These are phyloP conservation scores for Ictalurus furcatus DNA, from an alignment of 2,113 vertebrate genomes.

Conservation along the genomic window DNA sequence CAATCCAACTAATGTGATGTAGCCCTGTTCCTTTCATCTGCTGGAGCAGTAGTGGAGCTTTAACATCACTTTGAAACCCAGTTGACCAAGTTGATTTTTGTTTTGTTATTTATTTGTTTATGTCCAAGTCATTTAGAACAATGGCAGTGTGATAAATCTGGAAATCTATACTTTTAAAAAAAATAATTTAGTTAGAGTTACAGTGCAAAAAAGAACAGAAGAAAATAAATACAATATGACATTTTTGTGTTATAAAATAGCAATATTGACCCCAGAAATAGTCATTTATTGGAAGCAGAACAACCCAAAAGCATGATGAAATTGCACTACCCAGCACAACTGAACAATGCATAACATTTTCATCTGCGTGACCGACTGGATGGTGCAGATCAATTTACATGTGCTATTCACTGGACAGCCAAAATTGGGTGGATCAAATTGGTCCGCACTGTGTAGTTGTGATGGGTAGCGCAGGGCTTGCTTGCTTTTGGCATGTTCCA, in stretches of 20 bases:
- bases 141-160: not conserved
- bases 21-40: conserved; percentile 14
- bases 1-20: not conserved
- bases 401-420: not conserved
- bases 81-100: not conserved
- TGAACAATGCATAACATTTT: not conserved
- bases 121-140: not conserved
- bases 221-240: not conserved
- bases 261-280: not conserved
- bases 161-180: not conserved
- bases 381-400: not conserved
- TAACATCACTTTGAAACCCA: not conserved
- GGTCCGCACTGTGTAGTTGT: not conserved
- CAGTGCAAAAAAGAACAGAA: not conserved
- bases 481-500: not conserved
- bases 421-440: not conserved
- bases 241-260: not conserved
- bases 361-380: not conserved
- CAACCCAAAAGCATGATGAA: not conserved
- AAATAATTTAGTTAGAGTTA: not conserved
- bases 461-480: not conserved
- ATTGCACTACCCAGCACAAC: not conserved
- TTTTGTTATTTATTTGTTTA: not conserved
- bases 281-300: not conserved
- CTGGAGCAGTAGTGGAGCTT: not conserved